Percentiles rank a stretch among this genome's conserved stretches.
Evolutionary conservation across 2,888 invertebrate genomes (phyloP).

Genomic region (Alloplasta piceator): DNA sequence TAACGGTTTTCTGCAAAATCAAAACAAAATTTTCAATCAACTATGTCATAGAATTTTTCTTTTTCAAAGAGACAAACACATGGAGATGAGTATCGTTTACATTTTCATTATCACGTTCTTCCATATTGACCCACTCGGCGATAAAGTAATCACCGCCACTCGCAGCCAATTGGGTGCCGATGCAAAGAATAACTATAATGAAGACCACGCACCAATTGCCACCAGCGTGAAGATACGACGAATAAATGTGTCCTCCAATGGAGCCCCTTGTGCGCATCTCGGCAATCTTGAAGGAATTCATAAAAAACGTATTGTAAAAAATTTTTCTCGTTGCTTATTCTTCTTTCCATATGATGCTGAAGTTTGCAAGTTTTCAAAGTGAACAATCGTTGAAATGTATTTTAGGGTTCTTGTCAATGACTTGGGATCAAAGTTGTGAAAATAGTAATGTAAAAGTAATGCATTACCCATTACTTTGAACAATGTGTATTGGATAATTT

Average conservation of each 20-base stretch:
- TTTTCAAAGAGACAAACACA: not conserved
- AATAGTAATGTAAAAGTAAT: too few species aligned
- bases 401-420: too few species aligned
- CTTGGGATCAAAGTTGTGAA: too few species aligned
- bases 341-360: not conserved
- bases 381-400: too few species aligned
- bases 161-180: constrained; percentile 88
- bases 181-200: constrained; percentile 86
- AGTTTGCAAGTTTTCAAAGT: not conserved
- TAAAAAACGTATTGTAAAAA: constrained; percentile 24
- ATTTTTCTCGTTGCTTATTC: not conserved
- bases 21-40: constrained; percentile 9
- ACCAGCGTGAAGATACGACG: constrained; percentile 89
- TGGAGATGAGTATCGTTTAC: constrained; percentile 66
- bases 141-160: constrained; percentile 92
- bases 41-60: not conserved
- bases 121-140: constrained; percentile 87
- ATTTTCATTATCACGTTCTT: constrained; percentile 67
- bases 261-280: constrained; percentile 85
- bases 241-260: constrained; percentile 87
- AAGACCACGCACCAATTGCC: constrained; percentile 87
- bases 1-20: constrained; percentile 29
- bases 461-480: too few species aligned
- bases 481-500: too few species aligned
- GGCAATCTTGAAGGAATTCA: constrained; percentile 69